Percentiles rank a stretch among this genome's conserved stretches.
Conservation (phyloP, 2,888 invertebrate genomes). For the Acronicta psi region DNA sequence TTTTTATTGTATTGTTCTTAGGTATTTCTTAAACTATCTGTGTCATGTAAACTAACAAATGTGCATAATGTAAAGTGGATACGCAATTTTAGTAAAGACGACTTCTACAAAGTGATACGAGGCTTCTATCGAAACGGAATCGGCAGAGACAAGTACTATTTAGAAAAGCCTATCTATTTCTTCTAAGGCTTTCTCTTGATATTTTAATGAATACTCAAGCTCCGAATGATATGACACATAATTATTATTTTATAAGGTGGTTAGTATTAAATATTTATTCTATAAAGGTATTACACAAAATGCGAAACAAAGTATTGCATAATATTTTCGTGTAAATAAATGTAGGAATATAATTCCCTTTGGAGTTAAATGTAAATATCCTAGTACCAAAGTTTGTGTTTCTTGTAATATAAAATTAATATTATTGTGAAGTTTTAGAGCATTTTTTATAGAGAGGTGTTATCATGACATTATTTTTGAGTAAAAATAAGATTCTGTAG, state of each 20-base stretch:
- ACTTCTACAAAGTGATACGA: no score
- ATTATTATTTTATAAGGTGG: slow-evolving; percentile 6
- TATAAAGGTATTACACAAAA: slow-evolving; percentile 41
- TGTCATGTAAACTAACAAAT: no score
- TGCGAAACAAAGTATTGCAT: slow-evolving; percentile 68
- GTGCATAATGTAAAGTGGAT: no score
- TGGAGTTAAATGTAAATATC: slow-evolving; percentile 64
- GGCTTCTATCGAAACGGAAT: no score
- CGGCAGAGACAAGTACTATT: no score
- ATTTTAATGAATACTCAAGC: no score
- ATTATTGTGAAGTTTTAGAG: slow-evolving; percentile 60
- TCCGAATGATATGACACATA: no score
- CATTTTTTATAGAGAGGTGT: slow-evolving; percentile 50
- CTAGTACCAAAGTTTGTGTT: slow-evolving; percentile 73
- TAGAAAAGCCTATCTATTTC: no score
- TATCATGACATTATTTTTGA: slow-evolving; percentile 50
- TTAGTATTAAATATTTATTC: slow-evolving; percentile 48
- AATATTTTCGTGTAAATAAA: slow-evolving; percentile 61
- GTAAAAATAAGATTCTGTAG: slow-evolving; percentile 48
- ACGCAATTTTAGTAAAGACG: no score
- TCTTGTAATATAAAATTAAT: slow-evolving; percentile 49
- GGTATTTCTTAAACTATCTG: no score
- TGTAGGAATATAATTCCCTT: slow-evolving; percentile 36
- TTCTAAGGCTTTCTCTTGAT: no score
- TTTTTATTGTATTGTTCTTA: no score